Percentiles rank a stretch among this genome's conserved stretches.
phyloP scores from a whole-genome alignment of 2,797 vertebrate species.

The Paratrypauchen microcephalus region DNA sequence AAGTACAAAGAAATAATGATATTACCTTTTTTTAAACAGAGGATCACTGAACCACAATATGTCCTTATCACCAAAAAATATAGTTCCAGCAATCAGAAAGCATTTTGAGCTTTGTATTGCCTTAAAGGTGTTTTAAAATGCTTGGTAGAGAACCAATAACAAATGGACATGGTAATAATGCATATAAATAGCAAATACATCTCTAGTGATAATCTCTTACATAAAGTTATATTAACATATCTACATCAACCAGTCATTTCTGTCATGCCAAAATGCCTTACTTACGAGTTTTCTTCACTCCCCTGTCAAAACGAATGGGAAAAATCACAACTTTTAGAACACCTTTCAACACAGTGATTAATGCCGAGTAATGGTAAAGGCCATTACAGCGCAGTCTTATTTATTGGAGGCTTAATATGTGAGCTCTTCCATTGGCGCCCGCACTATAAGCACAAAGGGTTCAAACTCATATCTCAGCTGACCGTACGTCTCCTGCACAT shows the following conservation, averaged over 20 bases:
- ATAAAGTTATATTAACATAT: neutral
- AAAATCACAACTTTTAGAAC: neutral
- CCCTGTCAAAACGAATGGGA: conserved; percentile 3
- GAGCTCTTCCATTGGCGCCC: conserved; percentile 10
- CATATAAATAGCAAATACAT: neutral
- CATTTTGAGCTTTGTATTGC: too few species aligned
- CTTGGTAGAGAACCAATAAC: neutral
- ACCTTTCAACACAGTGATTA: conserved; percentile 1
- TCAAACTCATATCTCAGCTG: conserved; percentile 35
- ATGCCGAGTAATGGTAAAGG: neutral
- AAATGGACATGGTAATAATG: neutral
- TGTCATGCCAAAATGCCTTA: neutral
- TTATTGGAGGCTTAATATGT: conserved; percentile 19
- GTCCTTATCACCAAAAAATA: too few species aligned
- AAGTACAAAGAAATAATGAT: too few species aligned
- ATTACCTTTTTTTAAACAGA: too few species aligned
- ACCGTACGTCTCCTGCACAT: conserved; percentile 36
- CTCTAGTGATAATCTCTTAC: too few species aligned
- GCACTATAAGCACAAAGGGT: conserved; percentile 15
- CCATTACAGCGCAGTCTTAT: conserved; percentile 12
- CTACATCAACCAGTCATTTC: neutral
- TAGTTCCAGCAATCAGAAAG: too few species aligned
- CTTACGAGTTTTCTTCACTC: neutral
- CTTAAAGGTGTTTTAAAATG: neutral
- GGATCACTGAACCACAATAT: too few species aligned